These are phyloP conservation scores for Eublepharis macularius DNA, from an alignment of 2,113 vertebrate species.

Conservation along the genomic window DNA sequence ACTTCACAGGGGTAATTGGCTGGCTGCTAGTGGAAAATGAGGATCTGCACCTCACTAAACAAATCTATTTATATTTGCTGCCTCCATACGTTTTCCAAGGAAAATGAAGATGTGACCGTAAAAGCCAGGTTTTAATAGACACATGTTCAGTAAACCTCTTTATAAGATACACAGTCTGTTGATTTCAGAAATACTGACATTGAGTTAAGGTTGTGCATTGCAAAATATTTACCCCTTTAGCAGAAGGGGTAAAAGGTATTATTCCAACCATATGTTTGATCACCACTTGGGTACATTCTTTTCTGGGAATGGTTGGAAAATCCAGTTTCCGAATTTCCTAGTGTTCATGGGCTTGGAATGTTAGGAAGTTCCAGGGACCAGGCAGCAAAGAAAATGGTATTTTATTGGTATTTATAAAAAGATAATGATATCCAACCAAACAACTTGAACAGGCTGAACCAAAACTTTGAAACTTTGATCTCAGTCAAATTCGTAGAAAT, in stretches of 20 bases:
- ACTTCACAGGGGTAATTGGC: neutral
- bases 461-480: neutral
- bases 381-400: neutral
- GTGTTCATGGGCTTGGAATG: constrained; percentile 11
- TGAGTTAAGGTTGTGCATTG: neutral
- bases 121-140: neutral
- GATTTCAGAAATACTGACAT: neutral
- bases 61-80: neutral
- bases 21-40: too few relatives aligned
- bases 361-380: neutral
- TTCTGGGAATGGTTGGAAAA: constrained; percentile 60
- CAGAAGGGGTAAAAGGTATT: constrained; percentile 8
- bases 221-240: neutral
- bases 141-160: neutral
- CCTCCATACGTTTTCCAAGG: too few relatives aligned
- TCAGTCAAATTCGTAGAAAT: neutral
- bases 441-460: neutral
- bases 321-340: constrained; percentile 53
- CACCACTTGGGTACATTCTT: constrained; percentile 51
- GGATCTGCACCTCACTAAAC: too few relatives aligned
- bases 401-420: neutral
- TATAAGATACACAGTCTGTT: neutral
- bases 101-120: neutral
- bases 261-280: constrained; percentile 30
- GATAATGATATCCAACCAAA: neutral